Evolutionary conservation across 2,113 vertebrate genomes (phyloP).

Genomic region (Porphyrio hochstetteri): DNA sequence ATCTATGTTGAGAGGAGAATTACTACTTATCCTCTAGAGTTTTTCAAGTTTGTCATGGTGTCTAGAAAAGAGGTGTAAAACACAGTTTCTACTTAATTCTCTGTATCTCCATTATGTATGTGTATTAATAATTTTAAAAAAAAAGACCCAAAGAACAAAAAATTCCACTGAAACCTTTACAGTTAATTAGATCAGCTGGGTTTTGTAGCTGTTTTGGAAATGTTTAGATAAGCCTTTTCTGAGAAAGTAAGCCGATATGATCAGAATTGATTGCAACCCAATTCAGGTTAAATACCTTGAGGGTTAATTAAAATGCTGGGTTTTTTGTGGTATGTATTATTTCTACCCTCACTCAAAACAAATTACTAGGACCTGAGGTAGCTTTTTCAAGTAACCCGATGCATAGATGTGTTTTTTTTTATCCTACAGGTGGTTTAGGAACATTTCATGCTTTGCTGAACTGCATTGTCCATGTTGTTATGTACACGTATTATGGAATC

Average conservation of each 20-base stretch:
- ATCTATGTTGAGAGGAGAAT: neutral
- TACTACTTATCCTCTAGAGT: neutral
- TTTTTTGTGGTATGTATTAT: neutral
- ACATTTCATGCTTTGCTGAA: slow-evolving; percentile 97
- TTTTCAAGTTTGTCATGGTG: neutral
- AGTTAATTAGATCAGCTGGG: neutral
- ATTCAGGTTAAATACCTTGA: neutral
- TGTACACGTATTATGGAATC: slow-evolving; percentile 95
- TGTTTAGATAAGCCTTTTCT: neutral
- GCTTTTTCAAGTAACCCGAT: neutral
- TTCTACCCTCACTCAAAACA: neutral
- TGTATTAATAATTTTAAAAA: neutral
- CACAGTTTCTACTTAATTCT: neutral
- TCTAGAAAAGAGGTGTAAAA: neutral
- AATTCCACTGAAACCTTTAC: neutral
- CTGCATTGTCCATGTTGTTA: slow-evolving; percentile 90
- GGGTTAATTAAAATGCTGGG: neutral
- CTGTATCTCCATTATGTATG: neutral
- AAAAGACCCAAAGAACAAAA: neutral
- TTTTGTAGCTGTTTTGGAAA: neutral
- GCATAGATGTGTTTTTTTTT: neutral
- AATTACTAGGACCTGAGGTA: neutral
- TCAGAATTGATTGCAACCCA: neutral
- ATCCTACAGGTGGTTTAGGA: slow-evolving; percentile 87
- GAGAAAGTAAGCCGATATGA: neutral